Evolutionary conservation across 2,888 invertebrate genomes (phyloP), one percentile per base, ranked within the genome.

Genomic region (Aspidapion aeneum): DNA sequence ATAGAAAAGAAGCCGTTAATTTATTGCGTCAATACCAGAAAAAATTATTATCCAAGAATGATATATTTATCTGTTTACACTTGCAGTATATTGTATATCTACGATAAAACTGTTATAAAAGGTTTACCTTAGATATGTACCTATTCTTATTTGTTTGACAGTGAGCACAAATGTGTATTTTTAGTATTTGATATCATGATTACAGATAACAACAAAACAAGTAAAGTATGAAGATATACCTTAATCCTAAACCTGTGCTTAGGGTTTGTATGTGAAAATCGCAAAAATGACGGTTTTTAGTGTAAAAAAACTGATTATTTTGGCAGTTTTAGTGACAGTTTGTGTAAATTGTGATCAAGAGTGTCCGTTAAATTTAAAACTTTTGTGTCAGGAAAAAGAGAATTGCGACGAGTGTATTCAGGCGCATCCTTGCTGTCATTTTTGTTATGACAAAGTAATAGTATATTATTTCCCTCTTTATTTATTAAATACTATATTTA

Each of bases 391-490:
- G n/a, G 67, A 70, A 55, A 70, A 72, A 64, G 68, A 67, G 16
- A 70, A 58, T 1, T 76, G 76, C 57, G 70, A 68, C 20, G 64
- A 68, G 3, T 76, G 76, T 57, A 66, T 76, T 9, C 69, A 71
- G 50, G 67, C 67, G 0, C 70, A 75, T 64, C 61, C 57, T 3
- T 73, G 73, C 55, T 76, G 76, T 61, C 54, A 69, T 35, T 76
- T 72, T 72, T 75, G 75, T 60, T 75, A 71, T 57, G 67, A 74
- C 49, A 52, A 70, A 66, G 73, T 68, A 69, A 76, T 76, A 70
- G 66, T 68, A 21, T 50, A 50, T 7, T 21, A 52, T 55, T 56
- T 17, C 18, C 55, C 21, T 22, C 48, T 55, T 21, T 18, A 50
- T 59, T 64, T 60, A 60, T 17, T 60, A 18, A 49, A 9, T 17